Base-by-base conservation (phyloP, 2,113 vertebrate genomes). In the Melanostigma gelatinosum region DNA sequence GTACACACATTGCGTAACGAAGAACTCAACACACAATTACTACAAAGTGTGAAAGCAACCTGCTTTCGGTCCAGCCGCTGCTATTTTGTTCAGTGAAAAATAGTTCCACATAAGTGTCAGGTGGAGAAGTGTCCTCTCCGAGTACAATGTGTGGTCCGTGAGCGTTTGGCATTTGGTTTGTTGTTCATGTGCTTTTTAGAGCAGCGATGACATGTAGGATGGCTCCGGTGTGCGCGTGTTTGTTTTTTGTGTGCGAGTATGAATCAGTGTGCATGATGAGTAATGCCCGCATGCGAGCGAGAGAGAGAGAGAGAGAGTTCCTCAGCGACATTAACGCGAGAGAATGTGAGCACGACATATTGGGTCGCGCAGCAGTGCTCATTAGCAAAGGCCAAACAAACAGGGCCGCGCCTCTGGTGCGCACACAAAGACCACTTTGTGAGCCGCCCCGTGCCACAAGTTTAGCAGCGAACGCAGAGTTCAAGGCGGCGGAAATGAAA, bases 341-440 rank as follows among this genome's bases (percentile, higher is more conserved):
- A 84, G 85, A 90, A 88, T 79, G 84, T 72, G 72, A 73, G 86
- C 78, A 46, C 13, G 68, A 87, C 71, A 67, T 85, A 66, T 87
- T 83, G 75, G 72, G 78, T 29, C 5, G 67, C 27, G 77, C 70
- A 75, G 83, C 87, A 63, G 77, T 10, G 63, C 92, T 93, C 91
- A 90, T 93, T 94, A 93, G 82, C 27, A 55, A 15, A 81, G 75
- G 82, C 87, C 91, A 90, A 91, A 92, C 87, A 89, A 92, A 90
- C 87, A 79, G 87, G 80, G 34, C 82, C 70, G 22, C 70, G 76
- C 73, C 78, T 89, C 85, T 57, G 79, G 72, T 40, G 44, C 4
- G 6, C 12, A 46, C 88, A 93, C 92, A 94, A 93, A 91, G 93
- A 78, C 66, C 84, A 87, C 90, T 90, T 82, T 93, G 90, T 92